Evolutionary conservation across 2,888 invertebrate species (phyloP).

Genomic region (Morpho deidamia): DNA sequence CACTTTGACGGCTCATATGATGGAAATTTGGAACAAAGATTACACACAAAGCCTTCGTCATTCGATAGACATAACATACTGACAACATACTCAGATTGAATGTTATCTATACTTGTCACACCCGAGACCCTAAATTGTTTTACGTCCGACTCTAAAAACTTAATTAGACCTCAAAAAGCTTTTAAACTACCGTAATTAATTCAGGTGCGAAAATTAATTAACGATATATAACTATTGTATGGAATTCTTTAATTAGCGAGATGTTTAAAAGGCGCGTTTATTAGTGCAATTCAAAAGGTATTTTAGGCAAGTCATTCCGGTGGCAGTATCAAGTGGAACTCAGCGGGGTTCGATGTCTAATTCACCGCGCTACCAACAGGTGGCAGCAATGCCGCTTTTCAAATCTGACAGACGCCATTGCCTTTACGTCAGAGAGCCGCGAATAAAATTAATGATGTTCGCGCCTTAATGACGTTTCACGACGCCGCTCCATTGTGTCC

Average conservation of each 20-base stretch:
- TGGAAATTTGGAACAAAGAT: conserved; percentile 32
- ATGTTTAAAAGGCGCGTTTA: conserved; percentile 23
- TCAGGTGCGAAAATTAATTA: conserved; percentile 11
- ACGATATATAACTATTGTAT: conserved; percentile 16
- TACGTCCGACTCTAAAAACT: conserved; percentile 5
- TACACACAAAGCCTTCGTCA: conserved; percentile 25
- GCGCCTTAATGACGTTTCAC: conserved; percentile 77
- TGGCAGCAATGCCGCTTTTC: conserved; percentile 72
- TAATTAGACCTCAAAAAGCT: conserved; percentile 12
- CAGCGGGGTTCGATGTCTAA: conserved; percentile 70
- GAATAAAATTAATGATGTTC: conserved; percentile 78
- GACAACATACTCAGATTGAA: background rate
- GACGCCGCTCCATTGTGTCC: conserved; percentile 77
- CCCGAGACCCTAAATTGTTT: conserved; percentile 6
- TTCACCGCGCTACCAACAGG: conserved; percentile 77
- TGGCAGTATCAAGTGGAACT: conserved; percentile 71
- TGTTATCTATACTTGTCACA: conserved; percentile 13
- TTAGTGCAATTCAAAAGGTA: conserved; percentile 24
- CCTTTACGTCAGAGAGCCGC: conserved; percentile 75
- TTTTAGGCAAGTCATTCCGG: conserved; percentile 61
- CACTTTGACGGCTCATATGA: conserved; percentile 48
- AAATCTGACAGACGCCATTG: conserved; percentile 78
- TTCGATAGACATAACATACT: conserved; percentile 8
- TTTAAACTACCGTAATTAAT: conserved; percentile 5
- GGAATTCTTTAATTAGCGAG: conserved; percentile 24